phyloP scores from a whole-genome alignment of 2,888 invertebrate species.

The Leptogaster cylindrica region DNA sequence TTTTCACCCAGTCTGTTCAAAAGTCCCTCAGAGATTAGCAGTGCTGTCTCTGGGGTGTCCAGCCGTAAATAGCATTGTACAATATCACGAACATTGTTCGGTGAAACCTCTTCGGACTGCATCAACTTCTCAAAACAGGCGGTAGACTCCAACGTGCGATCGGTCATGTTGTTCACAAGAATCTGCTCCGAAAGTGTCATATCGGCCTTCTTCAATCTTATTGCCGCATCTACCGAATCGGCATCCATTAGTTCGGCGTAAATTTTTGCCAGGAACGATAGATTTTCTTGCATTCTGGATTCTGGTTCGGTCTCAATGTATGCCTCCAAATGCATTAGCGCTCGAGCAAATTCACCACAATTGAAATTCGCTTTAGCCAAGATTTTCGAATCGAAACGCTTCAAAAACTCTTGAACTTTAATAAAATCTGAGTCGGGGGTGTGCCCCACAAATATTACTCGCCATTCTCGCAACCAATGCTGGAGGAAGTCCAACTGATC shows the following conservation, averaged over 20 bases:
- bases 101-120: slow-evolving; percentile 65
- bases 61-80: slow-evolving; percentile 84
- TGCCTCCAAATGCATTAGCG: slow-evolving; percentile 76
- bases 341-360: slow-evolving; percentile 76
- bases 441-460: slow-evolving; percentile 26
- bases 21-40: slow-evolving; percentile 75
- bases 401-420: slow-evolving; percentile 58
- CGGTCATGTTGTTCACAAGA: slow-evolving; percentile 82
- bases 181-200: slow-evolving; percentile 84
- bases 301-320: slow-evolving; percentile 68
- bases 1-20: slow-evolving; percentile 67
- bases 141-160: slow-evolving; percentile 82
- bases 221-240: slow-evolving; percentile 85
- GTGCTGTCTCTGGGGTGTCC: slow-evolving; percentile 86
- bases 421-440: slow-evolving; percentile 48
- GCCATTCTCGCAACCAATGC: slow-evolving; percentile 72
- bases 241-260: slow-evolving; percentile 89
- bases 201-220: slow-evolving; percentile 75
- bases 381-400: slow-evolving; percentile 68
- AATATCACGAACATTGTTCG: slow-evolving; percentile 70
- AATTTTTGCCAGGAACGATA: slow-evolving; percentile 75
- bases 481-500: slow-evolving; percentile 77
- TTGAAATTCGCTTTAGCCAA: slow-evolving; percentile 77
- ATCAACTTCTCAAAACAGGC: slow-evolving; percentile 86
- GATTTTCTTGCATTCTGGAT: slow-evolving; percentile 66